Base-by-base conservation (phyloP, 2,113 vertebrate genomes). In the Hassar affinis region DNA sequence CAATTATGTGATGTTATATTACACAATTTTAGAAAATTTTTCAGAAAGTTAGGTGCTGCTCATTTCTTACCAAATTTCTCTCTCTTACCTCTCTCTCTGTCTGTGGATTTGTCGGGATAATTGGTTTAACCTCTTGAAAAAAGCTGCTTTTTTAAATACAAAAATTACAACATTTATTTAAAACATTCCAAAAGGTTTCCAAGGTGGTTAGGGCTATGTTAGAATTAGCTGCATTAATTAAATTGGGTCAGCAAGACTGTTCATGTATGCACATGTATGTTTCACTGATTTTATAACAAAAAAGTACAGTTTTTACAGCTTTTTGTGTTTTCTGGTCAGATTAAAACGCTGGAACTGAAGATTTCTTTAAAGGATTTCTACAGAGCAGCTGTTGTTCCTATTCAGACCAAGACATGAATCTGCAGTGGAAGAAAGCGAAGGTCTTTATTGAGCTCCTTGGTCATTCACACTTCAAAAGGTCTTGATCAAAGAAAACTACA, bases 381-480 rank as follows among this genome's bases (percentile, higher is more conserved):
- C 42, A 45, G 66, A 25, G 25, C 69, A 72, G 22, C 45, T 49
- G 12, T 49, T 72, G 68, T 47, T n/a, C 11, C 38, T 25, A 72
- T n/a, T 47, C 68, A 72, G 25, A 72, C 30, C 33, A 33, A 56
- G 75, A 35, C 52, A 25, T 56, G 52, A 78, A 57, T 78, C 18
- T 56, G 75, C 18, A 25, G 17, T 35, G 17, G 9, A 35, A 35
- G 47, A 33, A 76, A 76, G 17, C 57, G 15, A 42, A 33, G 20
- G 52, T 57, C 52, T 57, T 2, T 78, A 11, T 35, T 76, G 71
- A 49, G 71, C n/a, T 51, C n/a, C 11, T 49, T 72, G 45, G 12
- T 72, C 25, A 5, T 42, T 57, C 33, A 56, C 30, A 57, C 75
- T 57, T 78, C 75, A 78, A 57, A 78, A 57, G 52, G 33, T 57